Base-by-base conservation (phyloP, 2,113 vertebrate species). In the Oncorhynchus keta region DNA sequence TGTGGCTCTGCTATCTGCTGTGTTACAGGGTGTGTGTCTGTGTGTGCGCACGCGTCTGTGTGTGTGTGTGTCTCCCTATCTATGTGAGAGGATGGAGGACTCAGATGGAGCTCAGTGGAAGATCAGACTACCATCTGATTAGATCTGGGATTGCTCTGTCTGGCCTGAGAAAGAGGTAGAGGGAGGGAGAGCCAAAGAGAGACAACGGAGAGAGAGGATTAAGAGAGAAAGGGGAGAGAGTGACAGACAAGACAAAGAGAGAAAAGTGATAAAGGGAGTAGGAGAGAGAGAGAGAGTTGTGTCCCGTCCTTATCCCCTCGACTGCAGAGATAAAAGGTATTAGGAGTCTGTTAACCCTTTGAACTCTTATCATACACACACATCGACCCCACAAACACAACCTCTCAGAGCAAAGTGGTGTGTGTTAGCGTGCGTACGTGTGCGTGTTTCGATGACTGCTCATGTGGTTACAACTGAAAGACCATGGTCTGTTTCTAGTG, bases 101-200 rank as follows among this genome's bases (percentile, higher is more conserved):
- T 62, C 59, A 62, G 59, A 62, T 24, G 59, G n/a, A 55, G 24
- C 24, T 30, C 39, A 48, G 67, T 65, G 49, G 35, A 72, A 14
- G 13, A 35, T 22, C 20, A 16, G 55, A 74, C 28, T 67, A 32
- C 67, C 68, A 69, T 22, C 74, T 83, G 81, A 83, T 85, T 85
- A 80, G 70, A 80, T 85, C 82, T 78, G 78, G 79, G 59, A 62
- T 62, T 24, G 61, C 61, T 77, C 74, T 62, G 32, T 72, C 75
- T 81, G 22, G 32, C 69, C 75, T 79, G 22, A 75, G 55, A 76
- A 75, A 75, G 72, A 6, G 28, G 66, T 4, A 49, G 68, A 49
- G 68, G 30, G 35, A 45, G 39, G 39, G 9, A 11, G 39, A 45
- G 39, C 39, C 2, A 11, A 45, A 45, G 32, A 20, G 30, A 48